These are phyloP conservation scores for Otolemur garnettii DNA, from an alignment of 2,113 vertebrate species.

Conservation along the genomic window DNA sequence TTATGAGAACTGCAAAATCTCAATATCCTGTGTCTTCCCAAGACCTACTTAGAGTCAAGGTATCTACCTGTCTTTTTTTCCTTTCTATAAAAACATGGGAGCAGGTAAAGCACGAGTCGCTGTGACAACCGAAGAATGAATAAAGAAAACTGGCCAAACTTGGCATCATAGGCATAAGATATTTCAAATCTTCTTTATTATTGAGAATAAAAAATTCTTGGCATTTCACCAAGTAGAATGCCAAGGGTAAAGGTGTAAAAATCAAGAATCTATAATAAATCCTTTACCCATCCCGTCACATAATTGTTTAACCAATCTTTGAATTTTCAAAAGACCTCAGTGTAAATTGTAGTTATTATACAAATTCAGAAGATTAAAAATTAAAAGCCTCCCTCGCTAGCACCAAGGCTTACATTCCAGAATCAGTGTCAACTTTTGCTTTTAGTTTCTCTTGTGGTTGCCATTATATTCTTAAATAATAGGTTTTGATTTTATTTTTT, in stretches of 20 bases:
- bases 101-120: background rate
- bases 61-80: constrained; percentile 18
- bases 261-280: constrained; percentile 26
- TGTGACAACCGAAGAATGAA: background rate
- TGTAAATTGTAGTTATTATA: background rate
- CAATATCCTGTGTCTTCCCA: background rate
- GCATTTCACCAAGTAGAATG: background rate
- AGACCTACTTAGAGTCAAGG: background rate
- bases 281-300: background rate
- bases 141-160: background rate
- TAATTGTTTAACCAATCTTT: background rate
- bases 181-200: background rate
- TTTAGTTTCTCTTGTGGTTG: background rate
- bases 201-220: constrained; percentile 19
- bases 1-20: background rate
- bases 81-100: background rate
- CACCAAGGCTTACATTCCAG: background rate
- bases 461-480: background rate
- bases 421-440: background rate
- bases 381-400: background rate
- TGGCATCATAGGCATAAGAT: background rate
- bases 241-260: constrained; percentile 13
- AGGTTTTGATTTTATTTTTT: background rate
- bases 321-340: background rate
- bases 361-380: constrained; percentile 33